These are phyloP conservation scores for Drosophila gaucha DNA, from an alignment of 2,888 invertebrate genomes.

Conservation along the genomic window DNA sequence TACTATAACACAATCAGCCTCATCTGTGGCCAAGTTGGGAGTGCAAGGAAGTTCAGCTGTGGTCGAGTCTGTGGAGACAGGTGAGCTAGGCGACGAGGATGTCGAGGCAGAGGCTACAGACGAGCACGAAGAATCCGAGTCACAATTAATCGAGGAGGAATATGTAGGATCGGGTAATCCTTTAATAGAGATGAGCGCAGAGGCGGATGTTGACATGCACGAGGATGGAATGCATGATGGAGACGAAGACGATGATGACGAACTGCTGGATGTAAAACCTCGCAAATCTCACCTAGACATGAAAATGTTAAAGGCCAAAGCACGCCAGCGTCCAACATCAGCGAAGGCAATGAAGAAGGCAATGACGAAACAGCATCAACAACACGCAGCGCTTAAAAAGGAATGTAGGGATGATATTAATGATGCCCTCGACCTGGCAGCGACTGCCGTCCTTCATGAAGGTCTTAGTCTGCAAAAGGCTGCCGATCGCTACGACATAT, in stretches of 20 bases:
- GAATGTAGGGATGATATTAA: constrained; percentile 66
- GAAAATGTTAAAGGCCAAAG: constrained; percentile 38
- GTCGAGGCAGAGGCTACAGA: constrained; percentile 65
- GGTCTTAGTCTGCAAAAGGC: constrained; percentile 84
- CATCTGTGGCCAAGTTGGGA: constrained; percentile 70
- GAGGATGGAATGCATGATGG: constrained; percentile 56
- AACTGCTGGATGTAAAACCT: constrained; percentile 56
- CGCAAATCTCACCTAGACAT: constrained; percentile 53
- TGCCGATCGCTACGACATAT: constrained; percentile 82
- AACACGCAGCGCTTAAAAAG: constrained; percentile 55
- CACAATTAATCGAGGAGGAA: constrained; percentile 79
- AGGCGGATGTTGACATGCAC: constrained; percentile 58
- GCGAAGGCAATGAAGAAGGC: constrained; percentile 41
- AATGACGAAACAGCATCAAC: constrained; percentile 45
- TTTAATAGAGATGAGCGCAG: constrained; percentile 64
- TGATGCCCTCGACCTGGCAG: constrained; percentile 80
- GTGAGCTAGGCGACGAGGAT: constrained; percentile 69
- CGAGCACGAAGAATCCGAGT: constrained; percentile 71
- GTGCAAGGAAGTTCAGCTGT: constrained; percentile 38
- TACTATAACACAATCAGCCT: constrained; percentile 75
- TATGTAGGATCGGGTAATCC: constrained; percentile 67
- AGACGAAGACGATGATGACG: constrained; percentile 59
- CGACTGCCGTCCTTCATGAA: constrained; percentile 81
- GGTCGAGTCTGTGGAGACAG: constrained; percentile 59
- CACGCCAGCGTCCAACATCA: constrained; percentile 34